Evolutionary conservation across 2,113 vertebrate species (phyloP).

Genomic region (Vombatus ursinus): DNA sequence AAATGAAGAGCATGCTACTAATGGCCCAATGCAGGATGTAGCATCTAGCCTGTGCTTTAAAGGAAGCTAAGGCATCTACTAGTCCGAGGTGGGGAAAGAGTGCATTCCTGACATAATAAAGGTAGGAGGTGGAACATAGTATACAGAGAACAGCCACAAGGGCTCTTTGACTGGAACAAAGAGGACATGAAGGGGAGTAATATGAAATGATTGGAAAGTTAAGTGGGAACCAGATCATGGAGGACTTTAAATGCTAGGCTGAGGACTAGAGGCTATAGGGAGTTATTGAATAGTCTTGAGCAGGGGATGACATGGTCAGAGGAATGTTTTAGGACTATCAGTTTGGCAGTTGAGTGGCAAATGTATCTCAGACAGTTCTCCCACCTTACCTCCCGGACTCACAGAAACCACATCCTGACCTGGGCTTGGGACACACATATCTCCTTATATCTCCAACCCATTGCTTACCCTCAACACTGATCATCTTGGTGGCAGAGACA

Average conservation of each 20-base stretch:
- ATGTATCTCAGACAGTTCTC: neutral
- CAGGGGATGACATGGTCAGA: neutral
- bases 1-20: no score
- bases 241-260: neutral
- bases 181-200: no score
- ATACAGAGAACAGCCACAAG: neutral
- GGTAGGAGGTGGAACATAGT: neutral
- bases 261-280: neutral
- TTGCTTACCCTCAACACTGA: neutral
- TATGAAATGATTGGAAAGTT: neutral
- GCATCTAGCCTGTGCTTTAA: neutral
- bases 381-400: neutral
- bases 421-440: neutral
- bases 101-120: neutral
- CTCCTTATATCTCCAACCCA: accelerated
- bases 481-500: neutral
- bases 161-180: neutral
- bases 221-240: neutral
- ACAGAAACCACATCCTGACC: neutral
- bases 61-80: neutral
- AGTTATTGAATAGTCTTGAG: neutral
- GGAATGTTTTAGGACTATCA: neutral
- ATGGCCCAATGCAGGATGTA: neutral
- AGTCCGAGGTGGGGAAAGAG: neutral
- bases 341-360: neutral